Conservation (phyloP, 2,888 invertebrate genomes). For the Mythimna lalbum region DNA sequence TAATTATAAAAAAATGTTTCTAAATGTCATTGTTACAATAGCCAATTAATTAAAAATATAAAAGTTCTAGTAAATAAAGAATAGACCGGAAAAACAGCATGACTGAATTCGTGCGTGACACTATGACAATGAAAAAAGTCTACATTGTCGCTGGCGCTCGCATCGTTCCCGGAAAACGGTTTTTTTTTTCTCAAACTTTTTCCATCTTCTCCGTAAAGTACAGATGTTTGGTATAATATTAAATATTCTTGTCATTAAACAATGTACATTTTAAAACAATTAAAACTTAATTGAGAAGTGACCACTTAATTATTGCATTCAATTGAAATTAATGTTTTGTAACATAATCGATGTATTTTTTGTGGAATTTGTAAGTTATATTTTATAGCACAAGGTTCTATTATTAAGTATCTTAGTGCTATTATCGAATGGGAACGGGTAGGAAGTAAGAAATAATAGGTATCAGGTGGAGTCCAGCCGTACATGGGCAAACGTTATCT, state of each 20-base stretch:
- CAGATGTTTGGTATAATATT: conserved; percentile 16
- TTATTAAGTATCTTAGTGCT: neutral
- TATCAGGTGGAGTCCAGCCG: conserved; percentile 3
- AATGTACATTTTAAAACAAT: conserved; percentile 24
- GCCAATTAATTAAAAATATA: neutral
- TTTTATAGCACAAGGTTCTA: conserved; percentile 7
- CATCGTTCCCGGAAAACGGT: conserved; percentile 25
- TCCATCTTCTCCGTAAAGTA: neutral
- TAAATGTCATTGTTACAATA: neutral
- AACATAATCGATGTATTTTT: conserved; percentile 14
- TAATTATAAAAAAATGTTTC: neutral
- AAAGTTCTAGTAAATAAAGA: neutral
- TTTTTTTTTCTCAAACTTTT: neutral
- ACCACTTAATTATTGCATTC: conserved; percentile 24
- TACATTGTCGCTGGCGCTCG: neutral
- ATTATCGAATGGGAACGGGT: neutral
- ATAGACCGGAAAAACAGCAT: conserved; percentile 16
- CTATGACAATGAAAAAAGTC: conserved; percentile 14
- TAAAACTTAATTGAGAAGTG: conserved; percentile 25
- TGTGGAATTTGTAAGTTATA: neutral
- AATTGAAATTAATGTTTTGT: conserved; percentile 23
- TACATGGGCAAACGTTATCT: conserved; percentile 51
- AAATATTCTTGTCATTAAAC: conserved; percentile 4
- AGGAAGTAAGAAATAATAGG: conserved; percentile 38
- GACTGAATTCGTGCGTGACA: conserved; percentile 22